phyloP scores from a whole-genome alignment of 2,797 vertebrate species.

The Clarias fuscus region DNA sequence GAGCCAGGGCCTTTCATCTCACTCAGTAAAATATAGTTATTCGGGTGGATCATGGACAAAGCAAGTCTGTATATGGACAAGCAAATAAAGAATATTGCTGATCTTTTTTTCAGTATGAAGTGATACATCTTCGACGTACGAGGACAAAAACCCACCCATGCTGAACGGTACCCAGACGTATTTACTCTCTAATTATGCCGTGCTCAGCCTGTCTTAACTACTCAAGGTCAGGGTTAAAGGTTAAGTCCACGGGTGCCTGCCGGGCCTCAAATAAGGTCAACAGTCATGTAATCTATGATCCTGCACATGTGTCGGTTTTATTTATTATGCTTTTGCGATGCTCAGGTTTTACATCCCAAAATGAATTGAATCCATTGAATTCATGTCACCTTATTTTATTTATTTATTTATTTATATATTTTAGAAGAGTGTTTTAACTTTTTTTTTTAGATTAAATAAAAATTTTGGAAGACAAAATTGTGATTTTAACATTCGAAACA shows the following conservation, averaged over 20 bases:
- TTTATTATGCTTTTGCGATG: conserved; percentile 17
- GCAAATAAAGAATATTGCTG: background rate
- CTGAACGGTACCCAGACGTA: background rate
- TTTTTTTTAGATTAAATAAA: no score
- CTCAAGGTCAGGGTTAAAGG: conserved; percentile 57
- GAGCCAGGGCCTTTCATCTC: conserved; percentile 28
- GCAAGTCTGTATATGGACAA: background rate
- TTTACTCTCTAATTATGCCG: conserved; percentile 28
- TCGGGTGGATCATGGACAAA: background rate
- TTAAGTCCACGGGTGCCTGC: conserved; percentile 33
- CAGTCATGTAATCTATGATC: conserved; percentile 35
- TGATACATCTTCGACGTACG: background rate
- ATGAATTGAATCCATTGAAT: background rate
- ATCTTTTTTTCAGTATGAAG: background rate
- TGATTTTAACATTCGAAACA: background rate
- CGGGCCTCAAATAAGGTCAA: conserved; percentile 19
- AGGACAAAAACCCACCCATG: background rate
- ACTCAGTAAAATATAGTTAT: conserved; percentile 28
- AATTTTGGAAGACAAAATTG: background rate
- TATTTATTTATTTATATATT: no score
- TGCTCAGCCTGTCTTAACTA: conserved; percentile 32
- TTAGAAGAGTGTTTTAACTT: no score
- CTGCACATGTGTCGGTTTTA: conserved; percentile 11
- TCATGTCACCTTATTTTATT: background rate
- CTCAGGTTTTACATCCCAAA: background rate